A percentile compares a stretch with the other conserved stretches of the same genome.
phyloP scores from a whole-genome alignment of 1,140 invertebrate genomes.

The Temnothorax nylanderi region DNA sequence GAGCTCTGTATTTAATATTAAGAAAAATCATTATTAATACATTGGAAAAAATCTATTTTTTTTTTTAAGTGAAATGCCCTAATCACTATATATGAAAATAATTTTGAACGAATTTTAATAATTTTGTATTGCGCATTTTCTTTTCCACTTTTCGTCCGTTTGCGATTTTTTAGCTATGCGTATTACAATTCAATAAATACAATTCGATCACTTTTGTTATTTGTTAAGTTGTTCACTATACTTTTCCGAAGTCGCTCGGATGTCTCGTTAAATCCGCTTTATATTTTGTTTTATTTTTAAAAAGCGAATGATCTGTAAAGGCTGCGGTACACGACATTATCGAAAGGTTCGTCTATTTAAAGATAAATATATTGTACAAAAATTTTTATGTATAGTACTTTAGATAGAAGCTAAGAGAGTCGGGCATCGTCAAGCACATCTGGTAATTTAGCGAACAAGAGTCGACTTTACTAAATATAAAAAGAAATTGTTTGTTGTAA shows the following conservation, averaged over 20 bases:
- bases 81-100: background rate
- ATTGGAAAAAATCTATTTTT: background rate
- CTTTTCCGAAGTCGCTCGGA: background rate
- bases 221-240: background rate
- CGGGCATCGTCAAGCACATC: slow-evolving; percentile 38
- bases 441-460: slow-evolving; percentile 29
- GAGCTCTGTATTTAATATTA: slow-evolving; percentile 2
- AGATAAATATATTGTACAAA: slow-evolving; percentile 54
- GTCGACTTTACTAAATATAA: slow-evolving; percentile 30
- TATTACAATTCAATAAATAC: background rate
- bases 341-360: slow-evolving; percentile 46
- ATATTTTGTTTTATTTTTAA: slow-evolving; percentile 18
- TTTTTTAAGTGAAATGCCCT: background rate
- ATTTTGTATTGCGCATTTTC: background rate
- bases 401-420: slow-evolving; percentile 34
- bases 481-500: slow-evolving; percentile 31
- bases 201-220: background rate
- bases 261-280: slow-evolving; percentile 4
- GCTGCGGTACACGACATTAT: slow-evolving; percentile 4
- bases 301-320: slow-evolving; percentile 17
- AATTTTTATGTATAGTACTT: slow-evolving; percentile 57
- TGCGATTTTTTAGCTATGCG: background rate
- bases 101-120: background rate
- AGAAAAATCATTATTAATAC: background rate
- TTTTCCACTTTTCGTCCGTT: background rate